Evolutionary conservation across 2,797 vertebrate species (phyloP), one percentile per base, ranked within the genome.

Genomic region (Phoeniculus purpureus): DNA sequence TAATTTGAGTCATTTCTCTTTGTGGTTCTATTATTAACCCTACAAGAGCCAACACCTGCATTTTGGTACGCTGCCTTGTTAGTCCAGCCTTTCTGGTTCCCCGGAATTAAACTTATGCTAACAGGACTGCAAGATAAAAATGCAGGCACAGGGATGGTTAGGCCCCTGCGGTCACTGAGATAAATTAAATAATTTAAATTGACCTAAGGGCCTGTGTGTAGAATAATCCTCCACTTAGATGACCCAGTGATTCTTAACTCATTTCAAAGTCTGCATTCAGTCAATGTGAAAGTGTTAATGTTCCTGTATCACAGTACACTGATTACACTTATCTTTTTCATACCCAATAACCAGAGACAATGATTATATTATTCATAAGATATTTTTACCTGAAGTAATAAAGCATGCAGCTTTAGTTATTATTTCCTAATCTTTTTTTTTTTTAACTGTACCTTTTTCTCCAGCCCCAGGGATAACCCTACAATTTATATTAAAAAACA

Each of bases 361-460:
- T 96, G 97, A 97, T 97, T 97, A 95, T 97, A 97, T 97, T 98
- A 97, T 97, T 97, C 97, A 97, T 97, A 96, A 95, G 97, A 87
- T 97, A 95, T 96, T 97, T 97, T 97, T 93, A 97, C 97, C 97
- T 96, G 96, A 93, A 97, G 97, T 97, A 97, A 97, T 97, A 97
- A 97, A 94, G 88, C 95, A 94, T 89, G 88, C 81, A 93, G 96
- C 92, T 96, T 96, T 95, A 95, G 96, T 97, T 97, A 97, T 97
- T 97, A 97, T 97, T 97, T 97, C 91, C 92, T 97, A 96, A 97
- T 97, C 90, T 95, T 96, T 96, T 87, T 82, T 79, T 88, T 81
- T 72, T 70, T 68, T 88, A 90, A 90, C 85, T 58, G 60, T 67
- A 90, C 85, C 74, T 96, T 94, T 94, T 81, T 73, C 79, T 71